Evolutionary conservation across 2,113 vertebrate genomes (phyloP), one percentile per base, ranked within the genome.

Genomic region (Clarias macrocephalus): DNA sequence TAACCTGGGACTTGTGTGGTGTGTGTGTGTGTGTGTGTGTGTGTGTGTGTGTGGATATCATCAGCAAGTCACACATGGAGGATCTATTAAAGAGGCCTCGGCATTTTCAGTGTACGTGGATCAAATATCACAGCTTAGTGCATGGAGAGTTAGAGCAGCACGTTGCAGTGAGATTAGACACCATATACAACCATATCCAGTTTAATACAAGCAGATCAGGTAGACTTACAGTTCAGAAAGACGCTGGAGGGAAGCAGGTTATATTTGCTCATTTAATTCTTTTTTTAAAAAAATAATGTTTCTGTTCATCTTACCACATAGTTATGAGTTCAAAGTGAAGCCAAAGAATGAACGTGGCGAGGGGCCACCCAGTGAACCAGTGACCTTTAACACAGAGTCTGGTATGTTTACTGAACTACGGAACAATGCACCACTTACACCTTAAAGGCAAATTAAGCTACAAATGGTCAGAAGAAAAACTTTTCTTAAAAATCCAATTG

Each of bases 291-390:
- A n/a, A 33, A 37, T 77, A n/a, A 76, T 37, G 18, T 80, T 48
- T 89, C 66, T 86, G 15, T 76, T 56, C 88, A 83, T 92, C 87
- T 85, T 63, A 18, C 82, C 70, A 88, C 21, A 25, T 90, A 99
- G 98, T 90, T 99, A 99, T 23, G 97, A 97, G 93, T 99, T 99
- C 91, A 95, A 95, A 0, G 97, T 99, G 93, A 97, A 96, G 93
- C 95, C 97, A 0, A 97, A 94, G 94, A 99, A 99, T 82, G 96
- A 96, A 12, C 93, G 96, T 54, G 98, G 98, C 19, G 94, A 94
- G 88, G 97, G 98, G 54, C 98, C 98, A 23, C 90, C 91, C 21
- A 99, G 97, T 82, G 95, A 96, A 0, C 94, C 96, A 0, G 97
- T 98, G 89, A 52, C 95, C 89, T 99, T 99, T 93, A 97, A 59